Evolutionary conservation across 2,888 invertebrate genomes (phyloP).

Genomic region (Papilio protenor): DNA sequence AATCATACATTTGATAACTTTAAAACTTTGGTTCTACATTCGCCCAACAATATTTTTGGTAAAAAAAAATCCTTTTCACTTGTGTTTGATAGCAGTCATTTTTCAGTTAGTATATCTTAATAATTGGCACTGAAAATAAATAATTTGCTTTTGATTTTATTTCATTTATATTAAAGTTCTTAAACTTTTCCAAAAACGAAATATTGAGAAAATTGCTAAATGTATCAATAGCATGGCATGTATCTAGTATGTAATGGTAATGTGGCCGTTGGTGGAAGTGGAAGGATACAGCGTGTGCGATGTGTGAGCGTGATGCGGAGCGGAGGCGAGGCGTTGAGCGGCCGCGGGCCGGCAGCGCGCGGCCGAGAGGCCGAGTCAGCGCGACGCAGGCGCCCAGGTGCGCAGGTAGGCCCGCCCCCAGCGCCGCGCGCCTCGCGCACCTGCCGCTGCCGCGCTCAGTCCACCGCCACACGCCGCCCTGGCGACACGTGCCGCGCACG

Average conservation of each 20-base stretch:
- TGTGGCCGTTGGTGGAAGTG: background rate
- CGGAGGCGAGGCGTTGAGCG: conserved; percentile 57
- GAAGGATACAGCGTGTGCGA: conserved; percentile 47
- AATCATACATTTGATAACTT: background rate
- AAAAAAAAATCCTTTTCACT: too few species aligned
- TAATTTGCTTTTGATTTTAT: background rate
- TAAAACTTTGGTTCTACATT: background rate
- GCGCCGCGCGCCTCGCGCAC: conserved; percentile 76
- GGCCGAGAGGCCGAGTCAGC: conserved; percentile 71
- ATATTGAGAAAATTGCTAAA: background rate
- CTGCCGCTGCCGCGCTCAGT: conserved; percentile 69
- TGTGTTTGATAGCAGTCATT: background rate
- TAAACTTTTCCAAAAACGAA: background rate
- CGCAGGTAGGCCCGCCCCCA: conserved; percentile 83
- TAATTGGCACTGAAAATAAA: background rate
- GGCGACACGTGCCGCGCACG: conserved; percentile 82
- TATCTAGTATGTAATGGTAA: background rate
- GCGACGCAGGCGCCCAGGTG: conserved; percentile 83
- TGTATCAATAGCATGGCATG: background rate
- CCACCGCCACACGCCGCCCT: conserved; percentile 66
- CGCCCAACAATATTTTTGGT: too few species aligned
- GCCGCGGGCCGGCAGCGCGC: conserved; percentile 45
- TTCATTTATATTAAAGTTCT: background rate
- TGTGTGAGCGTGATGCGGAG: conserved; percentile 49
- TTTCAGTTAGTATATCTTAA: background rate